Evolutionary conservation across 1,140 invertebrate species (phyloP), one percentile per base, ranked within the genome.

Genomic region (Phymastichus coffea): DNA sequence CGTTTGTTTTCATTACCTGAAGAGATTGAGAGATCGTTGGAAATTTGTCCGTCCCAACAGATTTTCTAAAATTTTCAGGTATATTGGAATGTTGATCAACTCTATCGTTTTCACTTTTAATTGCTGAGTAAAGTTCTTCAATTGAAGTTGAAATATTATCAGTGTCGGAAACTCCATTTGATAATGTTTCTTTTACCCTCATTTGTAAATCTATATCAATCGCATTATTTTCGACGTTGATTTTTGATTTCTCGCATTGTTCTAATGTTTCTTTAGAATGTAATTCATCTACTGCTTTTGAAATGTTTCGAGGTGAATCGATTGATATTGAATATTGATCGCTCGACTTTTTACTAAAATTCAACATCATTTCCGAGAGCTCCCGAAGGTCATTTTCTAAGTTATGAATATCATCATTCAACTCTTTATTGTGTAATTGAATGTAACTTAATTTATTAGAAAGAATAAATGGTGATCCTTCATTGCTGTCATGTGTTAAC

Each of bases 291-390:
- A 76, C 48, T 17, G 74, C 65, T 38, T 78, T 75, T 7, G 73
- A 71, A 53, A 78, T 65, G 53, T 77, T 70, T 71, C 0, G 66
- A 72, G 4, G 71, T 74, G 28, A 20, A 26, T 43, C 6, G 2
- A 9, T 25, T 3, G 10, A 47, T 22, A 52, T 46, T n/a, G 23
- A 22, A 4, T 6, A 20, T 53, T 41, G 52, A 8, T 15, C 10
- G 14, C 46, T 48, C 0, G 76, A 72, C 54, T 71, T 73, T 62
- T 74, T 75, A 57, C 70, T 74, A 37, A 77, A 72, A 4, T 71
- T 70, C 1, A 69, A 72, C 75, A 80, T 78, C 67, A 80, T 75
- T 46, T 79, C 75, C 2, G 75, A 75, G 6, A 80, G 66, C 7
- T 68, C 72, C 47, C 70, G 75, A 0, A 80, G 35, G 30, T 79